Percentiles rank a stretch among this genome's conserved stretches.
phyloP scores from a whole-genome alignment of 2,888 invertebrate genomes.

The Syritta pipiens region DNA sequence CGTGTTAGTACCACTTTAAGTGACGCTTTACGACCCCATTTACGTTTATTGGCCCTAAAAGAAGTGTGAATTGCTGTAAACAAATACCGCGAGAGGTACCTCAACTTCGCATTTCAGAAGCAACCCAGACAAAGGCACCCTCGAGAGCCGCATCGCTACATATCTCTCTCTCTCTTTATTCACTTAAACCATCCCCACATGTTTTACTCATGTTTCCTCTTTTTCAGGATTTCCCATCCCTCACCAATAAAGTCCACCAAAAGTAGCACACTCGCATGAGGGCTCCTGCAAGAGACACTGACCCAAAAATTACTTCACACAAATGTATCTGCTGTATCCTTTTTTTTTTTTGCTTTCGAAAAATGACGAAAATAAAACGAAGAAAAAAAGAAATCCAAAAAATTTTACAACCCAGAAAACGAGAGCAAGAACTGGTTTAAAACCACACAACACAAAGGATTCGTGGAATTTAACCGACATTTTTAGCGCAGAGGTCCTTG shows the following conservation, averaged over 20 bases:
- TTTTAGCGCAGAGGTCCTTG: conserved; percentile 50
- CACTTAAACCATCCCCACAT: not conserved
- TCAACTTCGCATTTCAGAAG: too few species aligned
- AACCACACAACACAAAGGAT: conserved; percentile 58
- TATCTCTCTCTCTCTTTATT: not conserved
- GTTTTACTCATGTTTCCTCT: not conserved
- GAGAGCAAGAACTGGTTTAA: conserved; percentile 22
- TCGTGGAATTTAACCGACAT: conserved; percentile 65
- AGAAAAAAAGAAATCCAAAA: not conserved
- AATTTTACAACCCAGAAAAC: not conserved
- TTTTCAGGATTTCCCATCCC: not conserved
- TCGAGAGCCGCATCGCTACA: too few species aligned
- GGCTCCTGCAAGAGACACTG: conserved; percentile 11
- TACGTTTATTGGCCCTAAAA: too few species aligned
- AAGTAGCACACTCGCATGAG: not conserved
- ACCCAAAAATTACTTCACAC: conserved; percentile 13
- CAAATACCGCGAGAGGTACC: too few species aligned
- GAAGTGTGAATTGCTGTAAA: too few species aligned
- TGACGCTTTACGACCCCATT: too few species aligned
- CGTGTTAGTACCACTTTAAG: too few species aligned
- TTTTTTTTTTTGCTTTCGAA: too few species aligned
- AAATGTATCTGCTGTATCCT: not conserved
- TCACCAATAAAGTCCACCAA: not conserved
- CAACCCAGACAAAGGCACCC: too few species aligned
- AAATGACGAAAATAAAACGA: too few species aligned